These are phyloP conservation scores for Idaea dimidiata DNA, from an alignment of 2,888 invertebrate species.

Conservation along the genomic window DNA sequence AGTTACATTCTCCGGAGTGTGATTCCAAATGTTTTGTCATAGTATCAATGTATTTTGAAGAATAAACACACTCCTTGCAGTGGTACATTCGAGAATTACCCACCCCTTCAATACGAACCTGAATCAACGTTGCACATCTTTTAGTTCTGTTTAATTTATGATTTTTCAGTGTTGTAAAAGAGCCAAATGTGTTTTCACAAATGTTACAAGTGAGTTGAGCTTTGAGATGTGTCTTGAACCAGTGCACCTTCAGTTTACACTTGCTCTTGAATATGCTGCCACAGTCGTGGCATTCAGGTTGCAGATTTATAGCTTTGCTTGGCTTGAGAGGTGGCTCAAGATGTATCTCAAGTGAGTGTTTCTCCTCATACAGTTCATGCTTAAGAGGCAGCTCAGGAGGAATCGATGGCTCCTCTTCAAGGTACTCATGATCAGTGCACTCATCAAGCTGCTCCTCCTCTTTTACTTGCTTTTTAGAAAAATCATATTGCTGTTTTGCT, in stretches of 20 bases:
- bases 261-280: slow-evolving; percentile 41
- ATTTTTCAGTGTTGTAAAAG: slow-evolving; percentile 39
- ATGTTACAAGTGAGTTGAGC: slow-evolving; percentile 37
- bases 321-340: slow-evolving; percentile 12
- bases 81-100: slow-evolving; percentile 24
- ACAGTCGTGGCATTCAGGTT: slow-evolving; percentile 39
- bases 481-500: slow-evolving; percentile 12
- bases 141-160: slow-evolving; percentile 39
- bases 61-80: slow-evolving; percentile 51
- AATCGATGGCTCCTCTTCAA: slow-evolving; percentile 3
- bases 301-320: slow-evolving; percentile 29
- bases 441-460: slow-evolving; percentile 4
- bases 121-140: slow-evolving; percentile 16
- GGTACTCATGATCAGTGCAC: slow-evolving; percentile 10
- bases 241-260: slow-evolving; percentile 45
- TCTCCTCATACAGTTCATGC: background rate
- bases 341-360: background rate
- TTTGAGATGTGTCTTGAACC: slow-evolving; percentile 41
- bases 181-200: slow-evolving; percentile 46
- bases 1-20: slow-evolving; percentile 57
- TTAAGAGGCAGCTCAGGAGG: background rate
- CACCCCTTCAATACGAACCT: slow-evolving; percentile 23
- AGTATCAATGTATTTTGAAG: slow-evolving; percentile 46
- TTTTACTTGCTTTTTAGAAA: slow-evolving; percentile 17
- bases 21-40: slow-evolving; percentile 47